Evolutionary conservation across 2,113 vertebrate genomes (phyloP).

Genomic region (Tichodroma muraria): DNA sequence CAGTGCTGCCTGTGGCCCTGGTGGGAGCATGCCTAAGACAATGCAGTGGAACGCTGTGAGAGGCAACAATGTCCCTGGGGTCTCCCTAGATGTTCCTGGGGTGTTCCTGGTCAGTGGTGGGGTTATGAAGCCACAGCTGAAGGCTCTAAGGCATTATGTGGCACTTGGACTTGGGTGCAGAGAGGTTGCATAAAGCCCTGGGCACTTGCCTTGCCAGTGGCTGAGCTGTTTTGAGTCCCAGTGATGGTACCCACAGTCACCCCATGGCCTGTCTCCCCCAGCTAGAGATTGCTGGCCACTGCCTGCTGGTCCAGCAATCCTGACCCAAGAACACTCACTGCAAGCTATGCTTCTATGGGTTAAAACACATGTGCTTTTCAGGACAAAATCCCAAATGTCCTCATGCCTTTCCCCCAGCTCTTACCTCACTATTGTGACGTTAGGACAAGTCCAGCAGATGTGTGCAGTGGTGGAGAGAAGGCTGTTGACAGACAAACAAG

Average conservation of each 20-base stretch:
- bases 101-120: neutral
- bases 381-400: neutral
- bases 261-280: neutral
- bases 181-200: neutral
- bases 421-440: neutral
- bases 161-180: neutral
- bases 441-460: neutral
- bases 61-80: neutral
- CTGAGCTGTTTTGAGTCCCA: neutral
- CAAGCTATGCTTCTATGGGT: accelerated
- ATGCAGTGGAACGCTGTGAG: neutral
- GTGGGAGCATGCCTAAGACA: neutral
- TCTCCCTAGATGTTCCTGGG: neutral
- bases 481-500: neutral
- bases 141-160: neutral
- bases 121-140: neutral
- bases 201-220: neutral
- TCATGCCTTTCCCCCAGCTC: neutral
- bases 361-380: neutral
- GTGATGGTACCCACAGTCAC: neutral
- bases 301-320: neutral
- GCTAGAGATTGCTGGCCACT: neutral
- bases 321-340: neutral
- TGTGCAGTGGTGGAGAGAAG: neutral
- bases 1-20: neutral